Evolutionary conservation across 2,113 vertebrate species (phyloP).

Genomic region (Caretta caretta): DNA sequence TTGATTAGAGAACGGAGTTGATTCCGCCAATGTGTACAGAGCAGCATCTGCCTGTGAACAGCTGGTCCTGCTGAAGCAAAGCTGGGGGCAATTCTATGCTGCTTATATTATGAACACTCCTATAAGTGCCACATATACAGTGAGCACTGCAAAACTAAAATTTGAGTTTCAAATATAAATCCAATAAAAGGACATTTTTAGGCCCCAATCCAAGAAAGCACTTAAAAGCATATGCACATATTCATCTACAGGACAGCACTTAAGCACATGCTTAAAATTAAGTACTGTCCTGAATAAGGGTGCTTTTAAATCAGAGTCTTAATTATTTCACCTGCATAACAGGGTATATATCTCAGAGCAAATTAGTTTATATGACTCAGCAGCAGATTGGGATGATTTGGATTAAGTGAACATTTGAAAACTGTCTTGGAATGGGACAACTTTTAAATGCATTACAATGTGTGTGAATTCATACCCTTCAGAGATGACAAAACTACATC

Average conservation of each 20-base stretch:
- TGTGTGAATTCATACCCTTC: background rate
- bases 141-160: background rate
- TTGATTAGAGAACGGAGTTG: slow-evolving; percentile 5
- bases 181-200: background rate
- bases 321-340: background rate
- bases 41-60: slow-evolving; percentile 68
- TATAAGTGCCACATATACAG: background rate
- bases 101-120: background rate
- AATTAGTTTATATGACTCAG: slow-evolving; percentile 34
- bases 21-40: slow-evolving; percentile 7
- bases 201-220: background rate
- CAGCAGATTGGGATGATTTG: background rate
- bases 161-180: background rate
- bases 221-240: background rate
- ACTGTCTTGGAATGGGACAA: background rate
- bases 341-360: background rate
- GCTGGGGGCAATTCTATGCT: slow-evolving; percentile 39
- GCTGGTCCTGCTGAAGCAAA: slow-evolving; percentile 38
- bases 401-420: background rate
- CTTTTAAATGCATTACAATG: background rate
- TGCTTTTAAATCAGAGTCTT: background rate
- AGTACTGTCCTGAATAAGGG: background rate
- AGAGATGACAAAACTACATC: background rate
- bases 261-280: background rate
- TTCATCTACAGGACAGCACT: background rate